phyloP scores from a whole-genome alignment of 2,113 vertebrate genomes.

The Arenaria interpres region DNA sequence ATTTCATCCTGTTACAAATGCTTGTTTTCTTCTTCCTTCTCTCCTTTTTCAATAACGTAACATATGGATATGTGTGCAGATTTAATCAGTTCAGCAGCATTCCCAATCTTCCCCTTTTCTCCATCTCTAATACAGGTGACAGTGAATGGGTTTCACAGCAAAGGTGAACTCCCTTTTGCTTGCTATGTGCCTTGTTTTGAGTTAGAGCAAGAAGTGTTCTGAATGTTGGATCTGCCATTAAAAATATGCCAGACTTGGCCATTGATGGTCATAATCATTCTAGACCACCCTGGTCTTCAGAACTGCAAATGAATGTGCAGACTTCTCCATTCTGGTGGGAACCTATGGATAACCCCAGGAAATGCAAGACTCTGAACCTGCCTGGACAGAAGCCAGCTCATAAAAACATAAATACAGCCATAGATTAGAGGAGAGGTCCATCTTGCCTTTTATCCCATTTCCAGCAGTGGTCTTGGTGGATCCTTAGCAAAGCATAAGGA shows the following conservation, averaged over 20 bases:
- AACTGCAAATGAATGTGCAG: background rate
- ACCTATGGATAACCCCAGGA: background rate
- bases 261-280: background rate
- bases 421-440: background rate
- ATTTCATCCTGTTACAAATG: slow-evolving; percentile 7
- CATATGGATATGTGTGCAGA: background rate
- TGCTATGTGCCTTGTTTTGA: background rate
- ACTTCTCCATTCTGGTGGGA: background rate
- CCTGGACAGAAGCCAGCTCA: background rate
- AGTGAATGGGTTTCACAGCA: background rate
- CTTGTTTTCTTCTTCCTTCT: slow-evolving; percentile 30
- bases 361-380: background rate
- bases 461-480: background rate
- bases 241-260: background rate
- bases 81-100: background rate
- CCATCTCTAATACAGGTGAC: background rate
- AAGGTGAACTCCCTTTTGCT: background rate
- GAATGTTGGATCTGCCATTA: background rate
- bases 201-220: background rate
- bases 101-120: background rate
- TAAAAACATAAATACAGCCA: background rate
- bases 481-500: background rate
- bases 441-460: background rate
- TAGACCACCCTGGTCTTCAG: background rate
- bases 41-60: background rate